Base-by-base conservation (phyloP, 2,797 vertebrate species). In the Scleropages formosus region DNA sequence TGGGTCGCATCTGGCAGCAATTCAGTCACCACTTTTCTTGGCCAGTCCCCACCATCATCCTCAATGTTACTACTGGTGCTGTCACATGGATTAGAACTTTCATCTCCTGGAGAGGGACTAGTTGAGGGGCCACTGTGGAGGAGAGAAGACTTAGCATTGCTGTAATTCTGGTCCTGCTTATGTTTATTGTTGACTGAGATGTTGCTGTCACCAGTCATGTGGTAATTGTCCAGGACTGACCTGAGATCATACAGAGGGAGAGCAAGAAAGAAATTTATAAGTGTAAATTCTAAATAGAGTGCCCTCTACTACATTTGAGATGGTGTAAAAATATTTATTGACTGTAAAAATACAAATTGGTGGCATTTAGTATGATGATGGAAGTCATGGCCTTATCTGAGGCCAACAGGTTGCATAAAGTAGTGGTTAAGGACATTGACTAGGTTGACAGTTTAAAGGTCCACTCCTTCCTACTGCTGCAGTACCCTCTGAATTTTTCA, bases 91-190 rank as follows among this genome's bases (percentile, higher is more conserved):
- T 72, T 92, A 73, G 84, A 90, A 86, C 93, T 81, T 82, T 96
- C 93, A 82, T 95, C 94, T 85, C 94, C 91, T 0, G 92, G 82
- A 77, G 94, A 93, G 12, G 94, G 93, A 85, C 91, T 91, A 0
- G 70, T 70, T 27, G 70, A 72, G 87, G 84, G 81, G 0, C 88
- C 82, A 92, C 87, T 87, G 86, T 89, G 90, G 89, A 91, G 81
- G 93, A 89, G 84, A 87, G 93, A 91, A 84, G 95, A 93, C 88
- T 95, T 96, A 88, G 95, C 95, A 81, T 94, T 97, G 91, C 95
- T 97, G 87, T 98, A 98, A 75, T 95, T 98, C 92, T 97, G 96
- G 82, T 99, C 96, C 80, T 97, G 95, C 89, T 97, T 95, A 56
- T 95, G 95, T 89, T 97, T 96, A 53, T 95, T 95, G 2, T 94